phyloP scores from a whole-genome alignment of 2,113 vertebrate genomes.

The Fregata magnificens region DNA sequence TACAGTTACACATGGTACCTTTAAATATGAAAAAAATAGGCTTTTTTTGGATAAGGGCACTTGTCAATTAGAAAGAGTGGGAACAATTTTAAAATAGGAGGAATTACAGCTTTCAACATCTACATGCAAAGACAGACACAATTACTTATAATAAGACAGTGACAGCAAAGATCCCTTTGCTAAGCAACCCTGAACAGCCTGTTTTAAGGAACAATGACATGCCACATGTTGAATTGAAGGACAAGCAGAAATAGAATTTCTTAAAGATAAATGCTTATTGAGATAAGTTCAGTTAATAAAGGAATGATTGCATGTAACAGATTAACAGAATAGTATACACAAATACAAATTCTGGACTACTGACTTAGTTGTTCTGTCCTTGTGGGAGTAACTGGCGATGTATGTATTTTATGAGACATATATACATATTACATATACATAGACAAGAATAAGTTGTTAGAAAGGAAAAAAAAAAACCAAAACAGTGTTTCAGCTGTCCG shows the following conservation, averaged over 20 bases:
- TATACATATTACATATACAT: neutral
- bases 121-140: conserved; percentile 18
- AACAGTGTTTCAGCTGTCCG: neutral
- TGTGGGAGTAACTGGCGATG: neutral
- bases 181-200: conserved; percentile 3
- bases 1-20: neutral
- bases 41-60: neutral
- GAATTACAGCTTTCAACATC: conserved; percentile 25
- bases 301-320: neutral
- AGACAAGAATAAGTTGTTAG: neutral
- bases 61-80: conserved; percentile 39
- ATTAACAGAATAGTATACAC: neutral
- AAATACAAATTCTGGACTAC: neutral
- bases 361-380: neutral
- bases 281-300: neutral
- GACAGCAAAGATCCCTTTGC: neutral
- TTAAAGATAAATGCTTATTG: neutral
- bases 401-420: neutral
- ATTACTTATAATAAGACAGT: conserved; percentile 22
- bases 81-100: neutral
- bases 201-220: neutral
- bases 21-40: neutral
- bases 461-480: neutral
- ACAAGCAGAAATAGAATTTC: neutral
- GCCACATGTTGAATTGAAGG: neutral